These are phyloP conservation scores for Meteorus cinctellus DNA, from an alignment of 2,888 invertebrate species.

Conservation along the genomic window DNA sequence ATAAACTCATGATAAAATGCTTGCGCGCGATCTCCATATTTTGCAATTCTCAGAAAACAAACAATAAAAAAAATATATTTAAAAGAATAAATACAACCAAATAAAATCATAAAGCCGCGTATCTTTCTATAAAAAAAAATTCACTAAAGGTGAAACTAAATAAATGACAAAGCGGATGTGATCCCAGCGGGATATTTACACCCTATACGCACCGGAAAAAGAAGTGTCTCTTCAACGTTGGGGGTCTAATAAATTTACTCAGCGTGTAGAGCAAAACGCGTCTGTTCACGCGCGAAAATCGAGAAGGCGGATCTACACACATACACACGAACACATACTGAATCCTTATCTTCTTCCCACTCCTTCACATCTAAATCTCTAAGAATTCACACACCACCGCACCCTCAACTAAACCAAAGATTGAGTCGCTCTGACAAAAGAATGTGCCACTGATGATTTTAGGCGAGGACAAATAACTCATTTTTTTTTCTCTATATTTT, in stretches of 20 bases:
- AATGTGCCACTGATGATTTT: constrained; percentile 1
- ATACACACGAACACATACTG: neutral
- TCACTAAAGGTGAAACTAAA: constrained; percentile 27
- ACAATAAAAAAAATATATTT: neutral
- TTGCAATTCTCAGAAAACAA: neutral
- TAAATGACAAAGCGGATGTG: constrained; percentile 42
- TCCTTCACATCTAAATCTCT: neutral
- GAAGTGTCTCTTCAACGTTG: constrained; percentile 35
- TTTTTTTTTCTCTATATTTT: neutral
- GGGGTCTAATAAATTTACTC: constrained; percentile 35
- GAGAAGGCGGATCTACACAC: constrained; percentile 34
- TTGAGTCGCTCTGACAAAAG: neutral
- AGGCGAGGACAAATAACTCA: neutral
- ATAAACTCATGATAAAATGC: neutral
- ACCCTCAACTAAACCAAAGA: neutral
- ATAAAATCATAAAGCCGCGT: neutral
- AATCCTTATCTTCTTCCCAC: neutral
- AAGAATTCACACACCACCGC: neutral
- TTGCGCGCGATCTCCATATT: neutral
- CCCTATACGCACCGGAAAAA: constrained; percentile 21
- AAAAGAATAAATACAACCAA: neutral
- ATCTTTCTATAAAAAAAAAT: neutral
- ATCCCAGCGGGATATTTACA: constrained; percentile 43
- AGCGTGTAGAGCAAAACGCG: constrained; percentile 13
- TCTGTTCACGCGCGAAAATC: constrained; percentile 36